Evolutionary conservation across 2,113 vertebrate genomes (phyloP).

Genomic region (Solea solea): DNA sequence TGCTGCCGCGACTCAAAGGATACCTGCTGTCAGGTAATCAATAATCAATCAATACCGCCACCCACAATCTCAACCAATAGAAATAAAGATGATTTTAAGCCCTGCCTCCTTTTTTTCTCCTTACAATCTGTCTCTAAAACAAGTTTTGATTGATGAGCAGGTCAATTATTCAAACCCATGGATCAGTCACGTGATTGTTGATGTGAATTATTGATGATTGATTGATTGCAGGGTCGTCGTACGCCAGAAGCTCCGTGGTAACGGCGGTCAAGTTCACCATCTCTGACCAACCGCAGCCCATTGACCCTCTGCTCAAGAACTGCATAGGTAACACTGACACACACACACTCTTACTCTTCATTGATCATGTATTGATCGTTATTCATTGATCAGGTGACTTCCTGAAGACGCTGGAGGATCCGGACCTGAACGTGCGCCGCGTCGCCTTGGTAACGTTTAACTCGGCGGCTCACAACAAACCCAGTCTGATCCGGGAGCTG

Average conservation of each 20-base stretch:
- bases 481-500: constrained; percentile 96
- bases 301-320: constrained; percentile 96
- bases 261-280: constrained; percentile 99
- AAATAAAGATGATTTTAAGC: background rate
- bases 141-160: background rate
- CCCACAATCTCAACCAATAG: background rate
- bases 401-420: constrained; percentile 97
- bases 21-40: constrained; percentile 93
- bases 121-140: background rate
- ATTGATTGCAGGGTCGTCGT: constrained; percentile 88
- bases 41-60: background rate
- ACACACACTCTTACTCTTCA: background rate
- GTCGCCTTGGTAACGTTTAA: constrained; percentile 98
- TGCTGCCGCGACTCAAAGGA: constrained; percentile 94
- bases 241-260: constrained; percentile 97
- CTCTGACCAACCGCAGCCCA: constrained; percentile 97
- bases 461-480: constrained; percentile 97
- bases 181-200: background rate
- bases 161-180: no score
- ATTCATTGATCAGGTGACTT: constrained; percentile 88
- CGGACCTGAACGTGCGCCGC: constrained; percentile 96
- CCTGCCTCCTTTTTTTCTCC: background rate
- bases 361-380: background rate
- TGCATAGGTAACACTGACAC: constrained; percentile 88
- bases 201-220: background rate